Conservation (phyloP, 2,888 invertebrate species). For the Platynereis dumerilii region DNA sequence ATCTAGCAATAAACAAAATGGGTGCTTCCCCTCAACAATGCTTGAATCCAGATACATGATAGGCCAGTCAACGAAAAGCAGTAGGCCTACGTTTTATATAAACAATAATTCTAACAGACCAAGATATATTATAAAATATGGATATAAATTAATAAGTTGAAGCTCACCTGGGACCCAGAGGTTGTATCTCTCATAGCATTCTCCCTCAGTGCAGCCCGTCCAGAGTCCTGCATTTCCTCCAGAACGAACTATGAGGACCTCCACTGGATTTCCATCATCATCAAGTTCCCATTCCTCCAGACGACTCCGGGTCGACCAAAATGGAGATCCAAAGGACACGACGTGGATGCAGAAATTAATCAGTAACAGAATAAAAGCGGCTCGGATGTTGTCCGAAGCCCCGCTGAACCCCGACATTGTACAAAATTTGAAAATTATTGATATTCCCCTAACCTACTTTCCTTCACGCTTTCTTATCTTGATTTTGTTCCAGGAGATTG, state of each 20-base stretch:
- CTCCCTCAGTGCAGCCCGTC: slow-evolving; percentile 21
- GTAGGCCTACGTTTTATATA: too few relatives aligned
- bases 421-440: too few relatives aligned
- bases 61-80: too few relatives aligned
- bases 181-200: slow-evolving; percentile 26
- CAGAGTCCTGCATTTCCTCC: slow-evolving; percentile 27
- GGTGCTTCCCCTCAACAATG: too few relatives aligned
- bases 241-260: background rate
- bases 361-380: slow-evolving; percentile 1
- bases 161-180: slow-evolving; percentile 27
- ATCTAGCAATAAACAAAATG: too few relatives aligned
- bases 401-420: slow-evolving; percentile 22
- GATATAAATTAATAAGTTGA: too few relatives aligned
- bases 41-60: too few relatives aligned
- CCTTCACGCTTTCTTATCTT: too few relatives aligned
- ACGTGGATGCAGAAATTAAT: slow-evolving; percentile 5
- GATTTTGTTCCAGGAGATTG: too few relatives aligned
- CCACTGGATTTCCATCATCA: slow-evolving; percentile 2
- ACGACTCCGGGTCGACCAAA: slow-evolving; percentile 23
- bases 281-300: background rate
- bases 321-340: slow-evolving; percentile 23
- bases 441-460: too few relatives aligned
- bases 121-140: too few relatives aligned
- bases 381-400: slow-evolving; percentile 21
- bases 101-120: too few relatives aligned